A percentile compares a stretch with the other conserved stretches of the same genome.
These are phyloP conservation scores for Spondyliosoma cantharus DNA, from an alignment of 2,797 vertebrate genomes.

Conservation along the genomic window DNA sequence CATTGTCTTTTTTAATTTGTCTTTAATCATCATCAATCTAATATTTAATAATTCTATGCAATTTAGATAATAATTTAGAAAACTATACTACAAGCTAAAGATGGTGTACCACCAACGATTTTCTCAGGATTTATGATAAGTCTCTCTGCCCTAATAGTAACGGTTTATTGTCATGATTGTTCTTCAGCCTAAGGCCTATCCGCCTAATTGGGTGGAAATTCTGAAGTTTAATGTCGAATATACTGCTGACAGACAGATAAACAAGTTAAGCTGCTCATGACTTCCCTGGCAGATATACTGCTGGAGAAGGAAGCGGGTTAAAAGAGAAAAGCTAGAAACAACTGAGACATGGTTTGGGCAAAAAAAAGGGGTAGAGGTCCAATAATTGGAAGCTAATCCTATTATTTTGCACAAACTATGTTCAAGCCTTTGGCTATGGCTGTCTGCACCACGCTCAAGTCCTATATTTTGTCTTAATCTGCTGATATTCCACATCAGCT, in stretches of 20 bases:
- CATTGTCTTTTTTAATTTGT: neutral
- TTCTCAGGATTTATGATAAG: neutral
- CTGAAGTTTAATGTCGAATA: constrained; percentile 3
- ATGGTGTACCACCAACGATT: neutral
- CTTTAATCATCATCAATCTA: neutral
- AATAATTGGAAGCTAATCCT: constrained; percentile 55
- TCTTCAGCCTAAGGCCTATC: neutral
- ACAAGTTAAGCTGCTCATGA: neutral
- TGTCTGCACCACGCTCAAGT: constrained; percentile 6
- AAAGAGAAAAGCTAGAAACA: constrained; percentile 20
- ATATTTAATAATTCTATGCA: constrained; percentile 4
- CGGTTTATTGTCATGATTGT: neutral
- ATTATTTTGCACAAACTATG: constrained; percentile 39
- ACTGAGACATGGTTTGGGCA: constrained; percentile 24
- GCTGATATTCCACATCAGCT: neutral
- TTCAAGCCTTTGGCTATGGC: constrained; percentile 19
- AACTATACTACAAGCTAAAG: neutral
- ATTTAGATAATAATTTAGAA: constrained; percentile 1
- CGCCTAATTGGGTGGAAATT: constrained; percentile 23
- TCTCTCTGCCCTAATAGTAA: neutral
- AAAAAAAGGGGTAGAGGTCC: constrained; percentile 21
- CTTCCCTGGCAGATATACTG: constrained; percentile 11
- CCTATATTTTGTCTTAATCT: constrained; percentile 8
- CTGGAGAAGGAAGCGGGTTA: constrained; percentile 21
- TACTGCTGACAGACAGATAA: constrained; percentile 8